Percentiles rank a stretch among this genome's conserved stretches.
These are phyloP conservation scores for Trichopria drosophilae DNA, from an alignment of 2,888 invertebrate genomes.

Conservation along the genomic window DNA sequence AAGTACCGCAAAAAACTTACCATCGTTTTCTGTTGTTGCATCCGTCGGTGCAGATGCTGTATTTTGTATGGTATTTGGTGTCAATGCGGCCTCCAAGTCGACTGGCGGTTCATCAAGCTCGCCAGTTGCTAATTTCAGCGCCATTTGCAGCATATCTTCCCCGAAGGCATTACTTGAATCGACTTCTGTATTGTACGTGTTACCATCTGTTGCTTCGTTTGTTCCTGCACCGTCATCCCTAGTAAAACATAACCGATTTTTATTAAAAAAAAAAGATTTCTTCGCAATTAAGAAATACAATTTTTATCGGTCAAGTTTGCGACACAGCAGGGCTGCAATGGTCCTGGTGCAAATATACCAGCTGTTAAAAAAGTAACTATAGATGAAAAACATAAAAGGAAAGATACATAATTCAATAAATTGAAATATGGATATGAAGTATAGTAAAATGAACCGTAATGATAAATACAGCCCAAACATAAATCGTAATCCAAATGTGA, in stretches of 20 bases:
- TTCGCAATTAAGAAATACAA: slow-evolving; percentile 1
- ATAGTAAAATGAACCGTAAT: too few relatives aligned
- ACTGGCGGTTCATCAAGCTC: slow-evolving; percentile 84
- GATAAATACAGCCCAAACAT: too few relatives aligned
- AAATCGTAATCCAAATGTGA: too few relatives aligned
- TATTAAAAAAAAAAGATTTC: neutral
- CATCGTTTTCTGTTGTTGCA: slow-evolving; percentile 46
- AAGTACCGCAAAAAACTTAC: slow-evolving; percentile 35
- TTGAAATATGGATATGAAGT: too few relatives aligned
- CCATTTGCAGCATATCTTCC: slow-evolving; percentile 84
- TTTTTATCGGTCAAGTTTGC: too few relatives aligned
- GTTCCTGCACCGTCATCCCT: slow-evolving; percentile 42
- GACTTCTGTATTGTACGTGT: slow-evolving; percentile 67
- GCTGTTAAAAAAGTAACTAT: too few relatives aligned
- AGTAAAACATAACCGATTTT: neutral
- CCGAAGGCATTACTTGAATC: slow-evolving; percentile 71
- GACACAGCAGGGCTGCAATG: too few relatives aligned
- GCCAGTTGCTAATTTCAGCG: slow-evolving; percentile 78
- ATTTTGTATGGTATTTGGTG: slow-evolving; percentile 77
- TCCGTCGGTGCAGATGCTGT: slow-evolving; percentile 49
- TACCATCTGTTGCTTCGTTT: slow-evolving; percentile 51
- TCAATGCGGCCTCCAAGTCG: slow-evolving; percentile 81
- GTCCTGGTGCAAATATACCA: too few relatives aligned
- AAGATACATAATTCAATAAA: too few relatives aligned
- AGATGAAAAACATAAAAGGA: too few relatives aligned